A percentile compares a stretch with the other conserved stretches of the same genome.
phyloP scores from a whole-genome alignment of 1,140 invertebrate genomes.

The Panagrolaimus sp. region DNA sequence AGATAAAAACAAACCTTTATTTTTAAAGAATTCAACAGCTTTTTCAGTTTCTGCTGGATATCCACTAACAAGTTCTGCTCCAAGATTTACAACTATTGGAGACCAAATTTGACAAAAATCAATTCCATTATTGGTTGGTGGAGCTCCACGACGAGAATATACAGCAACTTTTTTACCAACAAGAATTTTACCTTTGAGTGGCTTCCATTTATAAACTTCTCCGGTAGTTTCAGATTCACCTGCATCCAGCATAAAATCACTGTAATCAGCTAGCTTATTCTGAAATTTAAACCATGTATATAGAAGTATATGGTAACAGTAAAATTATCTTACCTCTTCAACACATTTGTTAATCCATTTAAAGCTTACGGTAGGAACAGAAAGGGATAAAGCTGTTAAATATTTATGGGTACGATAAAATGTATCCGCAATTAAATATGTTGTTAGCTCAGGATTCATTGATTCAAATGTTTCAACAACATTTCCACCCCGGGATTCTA shows the following conservation, averaged over 20 bases:
- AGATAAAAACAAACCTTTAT: too few relatives aligned
- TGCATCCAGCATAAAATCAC: slow-evolving; percentile 44
- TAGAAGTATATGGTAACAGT: not conserved
- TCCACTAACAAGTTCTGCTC: not conserved
- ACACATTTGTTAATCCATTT: slow-evolving; percentile 47
- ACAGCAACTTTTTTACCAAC: too few relatives aligned
- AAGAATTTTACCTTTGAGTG: too few relatives aligned
- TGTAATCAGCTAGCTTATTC: slow-evolving; percentile 35
- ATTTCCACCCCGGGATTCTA: slow-evolving; percentile 41
- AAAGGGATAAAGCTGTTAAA: slow-evolving; percentile 45
- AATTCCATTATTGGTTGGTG: too few relatives aligned
- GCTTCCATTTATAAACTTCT: not conserved
- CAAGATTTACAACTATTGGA: not conserved
- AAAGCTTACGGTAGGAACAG: slow-evolving; percentile 47
- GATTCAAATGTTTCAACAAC: slow-evolving; percentile 41
- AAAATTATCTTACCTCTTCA: slow-evolving; percentile 30
- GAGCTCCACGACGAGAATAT: too few relatives aligned
- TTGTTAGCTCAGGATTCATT: slow-evolving; percentile 10
- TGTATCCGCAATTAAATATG: slow-evolving; percentile 51
- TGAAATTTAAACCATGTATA: slow-evolving; percentile 9
- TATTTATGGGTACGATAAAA: slow-evolving; percentile 56
- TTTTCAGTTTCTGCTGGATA: not conserved
- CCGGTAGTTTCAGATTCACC: slow-evolving; percentile 13
- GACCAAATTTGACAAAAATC: not conserved
- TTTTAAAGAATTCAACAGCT: not conserved